These are phyloP conservation scores for Caenorhabditis imperialis DNA, from an alignment of 2,888 invertebrate genomes.

Conservation along the genomic window DNA sequence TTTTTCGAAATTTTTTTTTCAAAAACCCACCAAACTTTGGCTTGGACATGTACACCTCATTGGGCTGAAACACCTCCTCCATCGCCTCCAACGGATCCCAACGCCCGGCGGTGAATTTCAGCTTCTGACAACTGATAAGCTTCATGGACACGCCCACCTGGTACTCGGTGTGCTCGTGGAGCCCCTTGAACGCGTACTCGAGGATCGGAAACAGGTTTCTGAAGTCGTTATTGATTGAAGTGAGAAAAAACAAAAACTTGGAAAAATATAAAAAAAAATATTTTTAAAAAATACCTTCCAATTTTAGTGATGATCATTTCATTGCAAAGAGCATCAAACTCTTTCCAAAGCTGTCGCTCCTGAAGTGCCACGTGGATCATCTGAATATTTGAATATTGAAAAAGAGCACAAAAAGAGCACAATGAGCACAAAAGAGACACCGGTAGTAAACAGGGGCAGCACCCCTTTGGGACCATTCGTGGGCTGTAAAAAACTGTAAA, in stretches of 20 bases:
- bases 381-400: too few relatives aligned
- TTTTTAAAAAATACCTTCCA: constrained; percentile 6
- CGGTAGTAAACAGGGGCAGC: too few relatives aligned
- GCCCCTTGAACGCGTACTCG: constrained; percentile 24
- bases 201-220: constrained; percentile 42
- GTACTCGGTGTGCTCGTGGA: constrained; percentile 12
- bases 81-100: constrained; percentile 27
- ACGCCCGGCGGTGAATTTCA: constrained; percentile 16
- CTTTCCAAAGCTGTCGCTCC: constrained; percentile 5
- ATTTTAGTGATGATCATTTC: constrained; percentile 37
- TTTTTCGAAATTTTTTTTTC: constrained; percentile 1
- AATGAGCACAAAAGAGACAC: too few relatives aligned
- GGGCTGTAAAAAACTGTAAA: too few relatives aligned
- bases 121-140: background rate
- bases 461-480: too few relatives aligned
- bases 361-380: constrained; percentile 5
- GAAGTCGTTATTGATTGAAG: background rate
- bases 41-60: constrained; percentile 25
- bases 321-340: constrained; percentile 12
- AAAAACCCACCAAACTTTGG: background rate
- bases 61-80: constrained; percentile 24
- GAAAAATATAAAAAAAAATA: constrained; percentile 2
- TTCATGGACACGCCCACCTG: constrained; percentile 25
- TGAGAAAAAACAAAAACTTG: background rate
- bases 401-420: too few relatives aligned